Conservation (phyloP, 2,113 vertebrate genomes). For the Larimichthys polyactis region DNA sequence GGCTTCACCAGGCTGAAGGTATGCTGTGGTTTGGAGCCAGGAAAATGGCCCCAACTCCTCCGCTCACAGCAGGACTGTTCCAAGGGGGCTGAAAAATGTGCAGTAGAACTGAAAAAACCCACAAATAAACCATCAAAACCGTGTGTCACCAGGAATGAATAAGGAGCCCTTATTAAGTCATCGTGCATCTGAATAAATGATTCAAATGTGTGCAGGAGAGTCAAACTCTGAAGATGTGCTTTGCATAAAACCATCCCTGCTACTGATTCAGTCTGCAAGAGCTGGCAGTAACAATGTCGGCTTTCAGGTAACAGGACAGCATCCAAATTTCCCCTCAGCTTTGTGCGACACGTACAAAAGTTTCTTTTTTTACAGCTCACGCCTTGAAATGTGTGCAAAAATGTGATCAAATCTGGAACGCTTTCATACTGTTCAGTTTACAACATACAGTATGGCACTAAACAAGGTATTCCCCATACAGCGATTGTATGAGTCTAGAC, state of each 20-base stretch:
- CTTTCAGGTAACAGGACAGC: slow-evolving; percentile 55
- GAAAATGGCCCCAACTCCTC: slow-evolving; percentile 57
- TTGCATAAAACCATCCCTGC: slow-evolving; percentile 45
- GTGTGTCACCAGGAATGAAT: slow-evolving; percentile 55
- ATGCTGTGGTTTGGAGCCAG: slow-evolving; percentile 58
- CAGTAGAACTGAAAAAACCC: slow-evolving; percentile 23
- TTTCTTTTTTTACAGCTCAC: slow-evolving; percentile 14
- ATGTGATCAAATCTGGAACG: slow-evolving; percentile 31
- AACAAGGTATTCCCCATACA: slow-evolving; percentile 4
- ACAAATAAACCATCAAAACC: slow-evolving; percentile 56
- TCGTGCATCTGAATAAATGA: slow-evolving; percentile 66
- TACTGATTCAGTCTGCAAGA: slow-evolving; percentile 31
- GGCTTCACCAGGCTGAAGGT: slow-evolving; percentile 71
- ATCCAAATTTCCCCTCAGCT: slow-evolving; percentile 52
- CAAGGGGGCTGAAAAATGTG: slow-evolving; percentile 55
- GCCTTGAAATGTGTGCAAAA: slow-evolving; percentile 32
- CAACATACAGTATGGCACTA: neutral
- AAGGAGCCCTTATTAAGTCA: slow-evolving; percentile 60
- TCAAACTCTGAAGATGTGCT: slow-evolving; percentile 41
- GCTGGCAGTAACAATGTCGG: slow-evolving; percentile 21
- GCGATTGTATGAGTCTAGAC: neutral
- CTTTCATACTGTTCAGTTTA: slow-evolving; percentile 25
- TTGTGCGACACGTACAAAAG: slow-evolving; percentile 36
- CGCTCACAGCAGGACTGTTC: slow-evolving; percentile 66
- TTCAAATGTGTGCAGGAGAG: slow-evolving; percentile 56